Conservation (phyloP, 2,888 invertebrate species). For the Leptinotarsa peninsularis region DNA sequence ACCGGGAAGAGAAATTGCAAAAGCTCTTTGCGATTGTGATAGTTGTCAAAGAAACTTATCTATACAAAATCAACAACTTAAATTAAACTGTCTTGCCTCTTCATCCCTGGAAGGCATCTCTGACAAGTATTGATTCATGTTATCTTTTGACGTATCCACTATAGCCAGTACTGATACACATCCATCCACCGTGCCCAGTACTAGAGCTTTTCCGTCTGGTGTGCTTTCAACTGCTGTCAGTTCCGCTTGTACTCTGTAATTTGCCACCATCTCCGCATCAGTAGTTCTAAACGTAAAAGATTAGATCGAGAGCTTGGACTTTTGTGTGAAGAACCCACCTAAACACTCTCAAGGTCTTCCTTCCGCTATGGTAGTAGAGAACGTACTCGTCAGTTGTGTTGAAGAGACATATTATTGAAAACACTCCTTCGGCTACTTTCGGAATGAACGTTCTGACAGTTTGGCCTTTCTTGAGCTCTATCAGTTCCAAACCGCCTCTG, state of each 20-base stretch:
- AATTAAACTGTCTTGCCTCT: constrained; percentile 64
- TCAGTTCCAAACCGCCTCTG: constrained; percentile 92
- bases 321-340: constrained; percentile 68
- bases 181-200: constrained; percentile 93
- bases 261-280: constrained; percentile 93
- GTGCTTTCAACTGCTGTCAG: constrained; percentile 88
- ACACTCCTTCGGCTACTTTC: constrained; percentile 96
- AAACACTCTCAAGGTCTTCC: constrained; percentile 93
- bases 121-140: constrained; percentile 74
- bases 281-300: constrained; percentile 72
- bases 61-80: not conserved
- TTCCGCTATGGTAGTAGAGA: constrained; percentile 95
- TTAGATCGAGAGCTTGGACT: not conserved
- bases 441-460: constrained; percentile 92
- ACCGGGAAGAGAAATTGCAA: not conserved
- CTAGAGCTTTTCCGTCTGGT: constrained; percentile 83
- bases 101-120: constrained; percentile 80
- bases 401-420: constrained; percentile 94
- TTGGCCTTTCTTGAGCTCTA: constrained; percentile 90
- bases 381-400: constrained; percentile 95
- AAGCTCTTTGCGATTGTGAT: not conserved
- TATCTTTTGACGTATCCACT: constrained; percentile 69
- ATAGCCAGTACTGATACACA: constrained; percentile 90
- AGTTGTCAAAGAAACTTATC: not conserved
- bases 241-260: constrained; percentile 91